Percentiles rank a stretch among this genome's conserved stretches.
These are phyloP conservation scores for Apeltes quadracus DNA, from an alignment of 2,113 vertebrate genomes.

Conservation along the genomic window DNA sequence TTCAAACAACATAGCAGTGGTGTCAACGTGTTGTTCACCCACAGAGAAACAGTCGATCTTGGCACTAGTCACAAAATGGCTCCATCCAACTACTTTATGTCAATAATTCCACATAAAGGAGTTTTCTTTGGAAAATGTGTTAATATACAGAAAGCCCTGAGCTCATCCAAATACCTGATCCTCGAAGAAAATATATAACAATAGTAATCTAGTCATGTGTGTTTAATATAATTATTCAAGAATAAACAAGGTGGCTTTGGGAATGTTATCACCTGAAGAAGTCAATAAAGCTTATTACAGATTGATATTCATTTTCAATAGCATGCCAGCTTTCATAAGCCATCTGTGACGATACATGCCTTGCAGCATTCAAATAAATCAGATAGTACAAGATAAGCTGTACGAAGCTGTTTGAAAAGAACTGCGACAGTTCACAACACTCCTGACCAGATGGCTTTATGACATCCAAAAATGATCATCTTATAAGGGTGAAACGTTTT, in stretches of 20 bases:
- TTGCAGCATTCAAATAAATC: slow-evolving; percentile 12
- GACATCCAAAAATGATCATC: neutral
- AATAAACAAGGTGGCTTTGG: neutral
- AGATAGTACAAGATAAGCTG: neutral
- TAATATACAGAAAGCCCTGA: neutral
- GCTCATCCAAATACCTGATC: neutral
- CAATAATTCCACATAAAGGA: no score
- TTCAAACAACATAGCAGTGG: slow-evolving; percentile 36
- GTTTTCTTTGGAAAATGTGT: neutral
- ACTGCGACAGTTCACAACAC: neutral
- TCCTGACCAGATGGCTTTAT: neutral
- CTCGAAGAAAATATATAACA: neutral
- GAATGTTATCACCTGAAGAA: neutral
- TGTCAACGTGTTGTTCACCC: slow-evolving; percentile 44
- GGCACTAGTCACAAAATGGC: slow-evolving; percentile 26
- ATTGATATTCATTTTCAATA: neutral
- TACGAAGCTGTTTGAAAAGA: slow-evolving; percentile 4
- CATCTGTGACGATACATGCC: slow-evolving; percentile 12
- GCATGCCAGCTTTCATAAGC: slow-evolving; percentile 7
- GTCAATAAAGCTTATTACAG: neutral
- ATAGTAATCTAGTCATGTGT: neutral
- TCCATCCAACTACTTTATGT: slow-evolving; percentile 19
- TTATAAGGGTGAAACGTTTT: neutral
- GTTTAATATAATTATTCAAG: neutral
- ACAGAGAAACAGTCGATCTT: slow-evolving; percentile 8